Evolutionary conservation across 2,888 invertebrate species (phyloP).

Genomic region (Callyntrura sp.): DNA sequence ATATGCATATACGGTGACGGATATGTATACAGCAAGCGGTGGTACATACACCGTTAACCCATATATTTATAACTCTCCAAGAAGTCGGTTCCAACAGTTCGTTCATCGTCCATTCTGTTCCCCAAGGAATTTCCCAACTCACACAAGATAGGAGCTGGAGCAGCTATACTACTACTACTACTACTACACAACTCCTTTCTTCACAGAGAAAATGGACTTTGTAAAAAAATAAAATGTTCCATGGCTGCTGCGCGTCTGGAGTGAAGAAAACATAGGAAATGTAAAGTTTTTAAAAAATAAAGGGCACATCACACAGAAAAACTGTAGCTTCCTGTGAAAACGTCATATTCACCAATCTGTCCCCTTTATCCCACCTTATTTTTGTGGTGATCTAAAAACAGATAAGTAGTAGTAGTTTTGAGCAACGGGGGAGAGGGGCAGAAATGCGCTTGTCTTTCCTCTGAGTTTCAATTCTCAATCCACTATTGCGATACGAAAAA

Average conservation of each 20-base stretch:
- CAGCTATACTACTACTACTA: too few species aligned
- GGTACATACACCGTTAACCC: too few species aligned
- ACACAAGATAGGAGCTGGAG: constrained; percentile 61
- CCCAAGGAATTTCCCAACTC: constrained; percentile 67
- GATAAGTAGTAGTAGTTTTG: not conserved
- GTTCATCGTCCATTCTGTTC: constrained; percentile 72
- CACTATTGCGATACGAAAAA: constrained; percentile 31
- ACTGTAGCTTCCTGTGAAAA: constrained; percentile 27
- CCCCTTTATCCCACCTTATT: not conserved
- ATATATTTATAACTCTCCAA: constrained; percentile 15
- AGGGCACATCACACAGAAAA: not conserved
- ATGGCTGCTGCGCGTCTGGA: constrained; percentile 33
- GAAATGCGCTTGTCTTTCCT: not conserved
- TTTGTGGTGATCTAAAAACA: not conserved
- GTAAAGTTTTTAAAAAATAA: constrained; percentile 51
- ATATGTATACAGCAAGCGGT: not conserved
- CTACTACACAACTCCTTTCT: constrained; percentile 5
- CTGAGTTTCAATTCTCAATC: constrained; percentile 55
- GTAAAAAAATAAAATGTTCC: constrained; percentile 49
- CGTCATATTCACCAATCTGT: constrained; percentile 9
- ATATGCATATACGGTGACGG: constrained; percentile 35
- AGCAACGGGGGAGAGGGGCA: not conserved
- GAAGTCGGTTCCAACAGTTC: constrained; percentile 71
- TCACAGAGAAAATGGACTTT: constrained; percentile 51
- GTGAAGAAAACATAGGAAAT: constrained; percentile 31